Conservation (phyloP, 1,140 invertebrate genomes). For the Teleogryllus occipitalis region DNA sequence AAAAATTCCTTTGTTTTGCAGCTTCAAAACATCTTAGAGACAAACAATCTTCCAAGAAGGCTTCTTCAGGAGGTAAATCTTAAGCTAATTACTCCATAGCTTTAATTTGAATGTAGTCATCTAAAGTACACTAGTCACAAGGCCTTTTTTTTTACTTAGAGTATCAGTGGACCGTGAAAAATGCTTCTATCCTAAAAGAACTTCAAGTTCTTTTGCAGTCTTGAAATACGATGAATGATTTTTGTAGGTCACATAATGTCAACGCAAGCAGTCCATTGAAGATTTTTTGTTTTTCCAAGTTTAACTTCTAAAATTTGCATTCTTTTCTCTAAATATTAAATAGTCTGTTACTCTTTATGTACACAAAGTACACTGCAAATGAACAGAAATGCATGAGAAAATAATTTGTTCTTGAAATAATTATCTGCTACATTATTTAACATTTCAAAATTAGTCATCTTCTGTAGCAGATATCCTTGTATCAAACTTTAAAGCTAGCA, state of each 20-base stretch:
- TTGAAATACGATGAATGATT: neutral
- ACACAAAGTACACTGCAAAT: neutral
- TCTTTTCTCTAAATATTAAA: neutral
- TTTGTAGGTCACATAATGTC: neutral
- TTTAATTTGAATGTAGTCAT: neutral
- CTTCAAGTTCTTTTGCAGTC: neutral
- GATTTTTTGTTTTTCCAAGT: too few relatives aligned
- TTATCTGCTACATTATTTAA: neutral
- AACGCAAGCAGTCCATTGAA: too few relatives aligned
- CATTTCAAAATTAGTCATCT: neutral
- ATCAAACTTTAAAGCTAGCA: too few relatives aligned
- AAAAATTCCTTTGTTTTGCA: neutral
- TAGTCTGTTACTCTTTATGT: neutral
- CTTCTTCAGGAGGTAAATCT: conserved; percentile 17
- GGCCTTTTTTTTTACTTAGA: too few relatives aligned
- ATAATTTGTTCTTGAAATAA: neutral
- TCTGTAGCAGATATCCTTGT: too few relatives aligned
- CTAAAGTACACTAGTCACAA: neutral
- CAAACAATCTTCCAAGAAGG: conserved; percentile 18
- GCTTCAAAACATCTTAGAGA: conserved; percentile 16
- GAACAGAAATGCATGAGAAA: neutral
- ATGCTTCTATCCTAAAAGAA: neutral
- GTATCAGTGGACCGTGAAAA: neutral
- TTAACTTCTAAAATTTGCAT: neutral
- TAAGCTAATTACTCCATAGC: neutral